Evolutionary conservation across 2,797 vertebrate species (phyloP).

Genomic region (Prunella strophiata): DNA sequence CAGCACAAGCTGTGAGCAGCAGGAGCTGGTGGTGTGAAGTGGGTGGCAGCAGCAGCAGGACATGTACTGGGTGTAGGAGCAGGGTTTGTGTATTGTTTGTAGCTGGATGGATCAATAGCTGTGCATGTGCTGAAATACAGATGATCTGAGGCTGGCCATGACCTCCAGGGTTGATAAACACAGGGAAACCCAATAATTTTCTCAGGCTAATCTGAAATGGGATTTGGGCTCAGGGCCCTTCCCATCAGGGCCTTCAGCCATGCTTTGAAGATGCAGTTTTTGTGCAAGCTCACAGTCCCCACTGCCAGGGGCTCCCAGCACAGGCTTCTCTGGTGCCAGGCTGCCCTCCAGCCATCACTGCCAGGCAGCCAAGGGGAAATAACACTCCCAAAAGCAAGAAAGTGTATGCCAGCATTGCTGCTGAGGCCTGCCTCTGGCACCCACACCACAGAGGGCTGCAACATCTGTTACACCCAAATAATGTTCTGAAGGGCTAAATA

Average conservation of each 20-base stretch:
- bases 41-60: neutral
- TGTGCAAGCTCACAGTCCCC: no score
- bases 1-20: neutral
- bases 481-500: neutral
- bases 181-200: neutral
- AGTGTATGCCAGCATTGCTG: neutral
- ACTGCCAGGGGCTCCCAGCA: neutral
- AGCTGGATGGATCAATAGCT: neutral
- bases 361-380: neutral
- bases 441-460: neutral
- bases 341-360: neutral
- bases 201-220: neutral
- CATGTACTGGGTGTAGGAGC: neutral
- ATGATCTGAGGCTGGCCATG: neutral
- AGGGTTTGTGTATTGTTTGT: neutral
- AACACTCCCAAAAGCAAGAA: neutral
- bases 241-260: neutral
- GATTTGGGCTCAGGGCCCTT: neutral
- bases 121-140: neutral
- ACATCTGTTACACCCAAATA: neutral
- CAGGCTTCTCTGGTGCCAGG: accelerated
- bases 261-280: accelerated
- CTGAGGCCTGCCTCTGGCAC: neutral
- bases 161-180: neutral
- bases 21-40: neutral